A percentile compares a stretch with the other conserved stretches of the same genome.
phyloP scores from a whole-genome alignment of 35 echinoderm and acorn worm genomes.

The Eucidaris tribuloides region DNA sequence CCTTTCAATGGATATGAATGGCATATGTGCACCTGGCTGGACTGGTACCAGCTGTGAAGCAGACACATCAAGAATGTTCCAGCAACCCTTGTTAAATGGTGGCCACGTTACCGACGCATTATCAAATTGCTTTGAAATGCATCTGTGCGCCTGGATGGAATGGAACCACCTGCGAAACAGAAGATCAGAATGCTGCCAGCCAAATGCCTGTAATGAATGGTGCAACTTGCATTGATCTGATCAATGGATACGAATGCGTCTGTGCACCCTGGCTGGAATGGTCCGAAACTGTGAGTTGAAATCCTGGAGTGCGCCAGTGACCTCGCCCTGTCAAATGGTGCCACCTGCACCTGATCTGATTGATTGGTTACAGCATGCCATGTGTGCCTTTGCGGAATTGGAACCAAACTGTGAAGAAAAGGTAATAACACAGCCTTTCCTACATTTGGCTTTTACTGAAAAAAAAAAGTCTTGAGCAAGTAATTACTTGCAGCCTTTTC shows the following conservation, averaged over 20 bases:
- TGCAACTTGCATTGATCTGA: slow-evolving; percentile 9
- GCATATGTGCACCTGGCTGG: background rate
- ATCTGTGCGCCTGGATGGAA: background rate
- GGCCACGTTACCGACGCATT: slow-evolving; percentile 30
- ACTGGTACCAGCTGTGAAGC: background rate
- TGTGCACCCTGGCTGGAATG: slow-evolving; percentile 19
- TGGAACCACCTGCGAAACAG: slow-evolving; percentile 33
- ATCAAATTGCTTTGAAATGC: slow-evolving; percentile 4
- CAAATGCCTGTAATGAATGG: slow-evolving; percentile 22
- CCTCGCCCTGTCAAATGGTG: slow-evolving; percentile 39
- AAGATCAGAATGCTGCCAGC: background rate
- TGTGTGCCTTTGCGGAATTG: background rate
- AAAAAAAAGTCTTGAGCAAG: too few species aligned
- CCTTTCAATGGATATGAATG: background rate
- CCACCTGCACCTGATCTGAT: slow-evolving; percentile 26
- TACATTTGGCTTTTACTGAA: too few species aligned
- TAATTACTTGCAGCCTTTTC: too few species aligned
- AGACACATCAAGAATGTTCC: slow-evolving; percentile 5
- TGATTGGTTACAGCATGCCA: slow-evolving; percentile 35
- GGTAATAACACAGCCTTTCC: too few species aligned
- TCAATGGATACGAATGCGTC: slow-evolving; percentile 19
- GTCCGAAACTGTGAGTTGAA: background rate
- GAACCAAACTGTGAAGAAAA: slow-evolving; percentile 33
- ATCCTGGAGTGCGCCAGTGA: slow-evolving; percentile 46
- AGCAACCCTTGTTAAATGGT: slow-evolving; percentile 59